phyloP scores from a whole-genome alignment of 2,113 vertebrate genomes.

The Dendrocopos noguchii region DNA sequence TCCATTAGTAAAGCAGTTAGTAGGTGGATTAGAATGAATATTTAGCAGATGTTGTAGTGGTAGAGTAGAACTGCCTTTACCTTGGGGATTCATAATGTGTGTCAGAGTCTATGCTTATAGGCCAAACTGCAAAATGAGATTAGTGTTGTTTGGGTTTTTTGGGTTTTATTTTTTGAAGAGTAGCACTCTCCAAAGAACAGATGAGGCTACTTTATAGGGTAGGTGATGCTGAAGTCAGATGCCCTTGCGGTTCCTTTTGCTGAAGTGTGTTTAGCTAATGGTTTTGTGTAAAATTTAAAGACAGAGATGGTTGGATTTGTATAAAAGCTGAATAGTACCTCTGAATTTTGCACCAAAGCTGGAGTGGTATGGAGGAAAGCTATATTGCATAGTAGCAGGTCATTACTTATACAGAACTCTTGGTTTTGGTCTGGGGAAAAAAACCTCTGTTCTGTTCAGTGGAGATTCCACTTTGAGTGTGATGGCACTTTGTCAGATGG shows the following conservation, averaged over 20 bases:
- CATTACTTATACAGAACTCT: not conserved
- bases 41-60: not conserved
- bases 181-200: not conserved
- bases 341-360: not conserved
- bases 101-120: not conserved
- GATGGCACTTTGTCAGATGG: not conserved
- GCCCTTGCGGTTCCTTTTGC: not conserved
- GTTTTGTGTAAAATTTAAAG: not conserved
- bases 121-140: not conserved
- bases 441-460: not conserved
- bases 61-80: not conserved
- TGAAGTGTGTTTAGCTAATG: not conserved
- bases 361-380: not conserved
- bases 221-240: not conserved
- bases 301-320: not conserved
- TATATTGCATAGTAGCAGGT: accelerated
- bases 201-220: not conserved
- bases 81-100: not conserved
- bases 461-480: not conserved
- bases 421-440: not conserved
- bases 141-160: too few species aligned
- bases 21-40: not conserved
- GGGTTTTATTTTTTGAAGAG: not conserved
- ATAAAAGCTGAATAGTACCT: not conserved
- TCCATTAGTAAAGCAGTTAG: not conserved